Percentiles rank a stretch among this genome's conserved stretches.
Evolutionary conservation across 2,888 invertebrate species (phyloP).

Genomic region (Steromphala cineraria): DNA sequence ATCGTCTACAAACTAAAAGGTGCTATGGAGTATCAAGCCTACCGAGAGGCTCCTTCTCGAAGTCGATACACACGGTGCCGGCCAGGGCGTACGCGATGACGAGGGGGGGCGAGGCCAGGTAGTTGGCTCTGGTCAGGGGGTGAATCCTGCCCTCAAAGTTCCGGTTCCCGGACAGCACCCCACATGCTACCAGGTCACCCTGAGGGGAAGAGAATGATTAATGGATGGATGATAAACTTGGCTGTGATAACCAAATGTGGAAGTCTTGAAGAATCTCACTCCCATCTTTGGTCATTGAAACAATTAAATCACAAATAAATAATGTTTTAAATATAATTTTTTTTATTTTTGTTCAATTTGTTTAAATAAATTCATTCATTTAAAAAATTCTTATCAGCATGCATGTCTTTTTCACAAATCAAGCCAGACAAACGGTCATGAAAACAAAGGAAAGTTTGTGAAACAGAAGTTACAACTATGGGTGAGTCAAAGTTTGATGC

Average conservation of each 20-base stretch:
- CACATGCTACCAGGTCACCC: conserved; percentile 95
- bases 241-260: too few species aligned
- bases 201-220: conserved; percentile 73
- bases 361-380: too few species aligned
- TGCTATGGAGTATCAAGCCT: conserved; percentile 53
- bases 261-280: neutral
- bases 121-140: conserved; percentile 96
- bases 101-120: conserved; percentile 95
- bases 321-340: too few species aligned
- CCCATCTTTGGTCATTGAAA: too few species aligned
- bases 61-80: conserved; percentile 95
- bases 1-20: neutral
- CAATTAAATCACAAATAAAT: too few species aligned
- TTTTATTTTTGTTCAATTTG: too few species aligned
- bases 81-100: conserved; percentile 98
- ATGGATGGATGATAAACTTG: too few species aligned
- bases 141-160: conserved; percentile 99
- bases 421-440: too few species aligned
- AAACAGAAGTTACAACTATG: too few species aligned
- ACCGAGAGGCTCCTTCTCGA: conserved; percentile 91
- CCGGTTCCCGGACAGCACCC: conserved; percentile 96
- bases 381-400: too few species aligned
- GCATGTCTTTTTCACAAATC: too few species aligned
- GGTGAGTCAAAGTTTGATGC: neutral
- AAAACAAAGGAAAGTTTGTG: neutral